Percentiles rank a stretch among this genome's conserved stretches.
phyloP scores from a whole-genome alignment of 2,797 vertebrate genomes.

The Coregonus sp. region DNA sequence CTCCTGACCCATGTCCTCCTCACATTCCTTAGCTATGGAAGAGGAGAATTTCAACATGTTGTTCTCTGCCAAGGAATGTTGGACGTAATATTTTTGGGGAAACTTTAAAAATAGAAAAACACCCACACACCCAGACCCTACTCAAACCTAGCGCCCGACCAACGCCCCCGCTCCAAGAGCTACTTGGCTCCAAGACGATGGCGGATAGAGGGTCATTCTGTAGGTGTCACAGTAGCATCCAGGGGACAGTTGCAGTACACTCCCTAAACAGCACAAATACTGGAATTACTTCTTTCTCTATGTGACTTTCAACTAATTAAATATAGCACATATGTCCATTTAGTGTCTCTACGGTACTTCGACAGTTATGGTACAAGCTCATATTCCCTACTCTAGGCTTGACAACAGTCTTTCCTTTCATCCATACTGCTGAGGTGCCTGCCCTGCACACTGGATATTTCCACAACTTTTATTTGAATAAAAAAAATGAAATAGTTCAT shows the following conservation, averaged over 20 bases:
- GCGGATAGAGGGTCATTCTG: not conserved
- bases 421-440: not conserved
- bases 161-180: not conserved
- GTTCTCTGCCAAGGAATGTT: slow-evolving; percentile 43
- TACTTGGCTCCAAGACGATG: not conserved
- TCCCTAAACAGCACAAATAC: not conserved
- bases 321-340: not conserved
- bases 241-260: not conserved
- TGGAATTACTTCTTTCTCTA: not conserved
- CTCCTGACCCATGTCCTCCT: slow-evolving; percentile 27
- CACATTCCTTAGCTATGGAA: slow-evolving; percentile 46
- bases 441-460: not conserved
- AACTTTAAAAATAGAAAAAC: slow-evolving; percentile 15
- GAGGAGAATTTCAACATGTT: slow-evolving; percentile 37
- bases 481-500: not conserved
- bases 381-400: not conserved
- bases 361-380: not conserved
- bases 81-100: slow-evolving; percentile 26
- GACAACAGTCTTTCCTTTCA: not conserved
- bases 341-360: not conserved
- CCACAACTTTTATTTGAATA: not conserved
- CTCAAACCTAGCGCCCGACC: not conserved
- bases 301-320: not conserved
- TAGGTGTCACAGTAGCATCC: not conserved
- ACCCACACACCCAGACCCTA: slow-evolving; percentile 7